Conservation (phyloP, 2,797 vertebrate species). For the Macrochelys suwanniensis region DNA sequence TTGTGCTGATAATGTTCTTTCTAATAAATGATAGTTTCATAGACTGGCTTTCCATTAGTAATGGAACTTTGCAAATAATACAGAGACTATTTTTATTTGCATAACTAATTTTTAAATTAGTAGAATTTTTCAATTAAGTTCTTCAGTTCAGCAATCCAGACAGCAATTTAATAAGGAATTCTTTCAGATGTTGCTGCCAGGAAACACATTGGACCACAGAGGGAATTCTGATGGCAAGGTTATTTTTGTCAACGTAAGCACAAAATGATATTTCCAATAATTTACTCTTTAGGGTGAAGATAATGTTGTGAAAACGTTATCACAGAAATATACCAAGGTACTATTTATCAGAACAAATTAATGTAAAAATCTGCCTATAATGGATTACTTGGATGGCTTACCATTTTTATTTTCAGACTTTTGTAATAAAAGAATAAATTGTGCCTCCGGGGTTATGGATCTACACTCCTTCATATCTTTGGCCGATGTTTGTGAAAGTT, state of each 20-base stretch:
- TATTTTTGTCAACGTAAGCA: not conserved
- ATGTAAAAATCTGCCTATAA: not conserved
- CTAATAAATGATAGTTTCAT: not conserved
- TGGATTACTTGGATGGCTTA: not conserved
- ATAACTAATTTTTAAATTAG: not conserved
- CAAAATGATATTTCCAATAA: not conserved
- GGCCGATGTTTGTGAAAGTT: not conserved
- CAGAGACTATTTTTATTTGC: not conserved
- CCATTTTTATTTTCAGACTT: not conserved
- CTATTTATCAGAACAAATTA: not conserved
- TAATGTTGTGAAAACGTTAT: too few relatives aligned
- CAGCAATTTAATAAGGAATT: not conserved
- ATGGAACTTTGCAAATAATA: not conserved
- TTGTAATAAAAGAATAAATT: not conserved
- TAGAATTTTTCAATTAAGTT: not conserved
- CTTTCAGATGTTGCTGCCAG: not conserved
- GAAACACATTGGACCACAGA: not conserved
- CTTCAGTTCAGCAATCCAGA: not conserved
- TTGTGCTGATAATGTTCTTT: not conserved
- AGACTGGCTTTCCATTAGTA: not conserved
- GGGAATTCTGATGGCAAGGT: not conserved
- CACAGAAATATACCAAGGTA: not conserved
- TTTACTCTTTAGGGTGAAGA: not conserved
- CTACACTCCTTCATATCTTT: too few relatives aligned
- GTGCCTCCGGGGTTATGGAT: not conserved